Base-by-base conservation (phyloP, 2,113 vertebrate genomes). In the Poeciliopsis occidentalis region DNA sequence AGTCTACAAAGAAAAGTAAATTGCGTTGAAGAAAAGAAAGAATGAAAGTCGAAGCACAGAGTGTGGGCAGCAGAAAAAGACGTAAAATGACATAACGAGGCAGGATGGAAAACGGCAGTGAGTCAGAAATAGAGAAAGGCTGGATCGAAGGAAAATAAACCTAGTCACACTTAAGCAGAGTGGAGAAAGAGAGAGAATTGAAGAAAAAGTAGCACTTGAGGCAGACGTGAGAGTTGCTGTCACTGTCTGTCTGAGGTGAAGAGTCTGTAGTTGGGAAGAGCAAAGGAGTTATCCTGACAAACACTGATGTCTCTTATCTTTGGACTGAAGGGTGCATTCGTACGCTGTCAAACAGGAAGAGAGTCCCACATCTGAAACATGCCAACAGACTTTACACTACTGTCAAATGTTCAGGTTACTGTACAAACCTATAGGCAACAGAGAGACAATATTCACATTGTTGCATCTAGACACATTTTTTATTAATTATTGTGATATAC, bases 261-360 rank as follows among this genome's bases (percentile, higher is more conserved):
- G 66, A 72, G 60, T 17, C 57, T 65, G 44, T 67, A 54, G 68
- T 60, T 78, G 74, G 64, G 67, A 8, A 26, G 63, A 67, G 66
- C 29, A 64, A 66, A 76, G 69, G 72, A 70, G 64, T 26, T 54
- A 22, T 80, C 64, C 64, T 47, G 22, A 60, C 57, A 83, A 78
- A 75, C 60, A n/a, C 60, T 12, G 57, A 37, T 60, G 39, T 62
- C 29, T 69, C 61, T 76, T 71, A 39, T 74, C 71, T 73, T 64
- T 27, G 19, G 61, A 73, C 2, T 70, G 64, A 47, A 71, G 68
- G 62, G 79, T 80, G 62, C 31, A 61, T 37, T 61, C 67, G n/a
- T 11, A 22, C 15, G 41, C 44, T 47, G 77, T 32, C 67, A 67
- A 60, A 26, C 73, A 54, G 44, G 41, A 32, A 65, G 65, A 63